These are phyloP conservation scores for Danio rerio DNA, from an alignment of 2,113 vertebrate species.

Conservation along the genomic window GRCz12tu NC_133192.1:4182501-4183000, in stretches of 20 bases:
- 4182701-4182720: neutral
- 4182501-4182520: no score
- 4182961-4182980: neutral
- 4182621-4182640: neutral
- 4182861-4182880: neutral
- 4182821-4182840: neutral
- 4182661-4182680: constrained; percentile 21
- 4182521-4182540: no score
- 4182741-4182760: neutral
- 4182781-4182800: neutral
- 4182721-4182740: neutral
- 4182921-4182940: neutral
- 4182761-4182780: neutral
- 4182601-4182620: neutral
- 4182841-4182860: neutral
- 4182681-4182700: constrained; percentile 2
- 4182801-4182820: neutral
- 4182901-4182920: neutral
- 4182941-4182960: neutral
- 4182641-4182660: neutral
- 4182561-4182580: no score
- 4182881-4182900: neutral
- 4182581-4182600: neutral
- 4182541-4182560: no score
- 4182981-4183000: no score